Evolutionary conservation across 1,140 invertebrate species (phyloP), one percentile per base, ranked within the genome.

Genomic region (Sinella curviseta): DNA sequence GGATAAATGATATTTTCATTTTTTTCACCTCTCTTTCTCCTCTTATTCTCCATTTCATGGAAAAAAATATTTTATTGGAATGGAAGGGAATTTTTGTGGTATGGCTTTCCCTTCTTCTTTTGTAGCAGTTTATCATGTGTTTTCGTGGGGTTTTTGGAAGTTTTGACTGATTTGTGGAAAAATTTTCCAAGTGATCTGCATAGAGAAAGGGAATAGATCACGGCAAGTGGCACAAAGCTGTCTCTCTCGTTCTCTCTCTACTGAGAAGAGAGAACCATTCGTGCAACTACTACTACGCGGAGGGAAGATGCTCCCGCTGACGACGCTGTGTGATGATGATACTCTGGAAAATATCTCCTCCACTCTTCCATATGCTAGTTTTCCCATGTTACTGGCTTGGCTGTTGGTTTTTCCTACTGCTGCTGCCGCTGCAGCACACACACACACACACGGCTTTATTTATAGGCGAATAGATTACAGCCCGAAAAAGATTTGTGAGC

Each of bases 381-480:
- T 48, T 48, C 39, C 39, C 8, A 48, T 12, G 39, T 48, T 48
- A 20, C 39, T 20, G 39, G 20, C 8, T 48, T 48, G 8, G 8
- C 39, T 48, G 8, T 48, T 12, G 39, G 39, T 48, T 8, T 8
- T 48, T 48, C 39, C 39, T 20, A 48, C 8, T 8, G 8, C 39
- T 20, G 39, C 39, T 70, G 8, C 31, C 65, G 8, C 8, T 70
- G 65, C 65, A 17, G 65, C 4, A 33, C 65, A 65, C 57, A 65
- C 4, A 65, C 14, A 17, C 57, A n/a, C 30, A 31, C 65, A 33
- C 12, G 28, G 65, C 65, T 70, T n/a, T 70, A 70, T 70, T 70
- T 70, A 70, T 70, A 70, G 65, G n/a, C 65, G 65, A 70, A 70
- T 70, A 70, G 26, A 70, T 70, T 70, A 70, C 65, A 70, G 55